Percentiles rank a stretch among this genome's conserved stretches.
These are phyloP conservation scores for Ganaspis brasiliensis DNA, from an alignment of 2,888 invertebrate genomes.

Conservation along the genomic window DNA sequence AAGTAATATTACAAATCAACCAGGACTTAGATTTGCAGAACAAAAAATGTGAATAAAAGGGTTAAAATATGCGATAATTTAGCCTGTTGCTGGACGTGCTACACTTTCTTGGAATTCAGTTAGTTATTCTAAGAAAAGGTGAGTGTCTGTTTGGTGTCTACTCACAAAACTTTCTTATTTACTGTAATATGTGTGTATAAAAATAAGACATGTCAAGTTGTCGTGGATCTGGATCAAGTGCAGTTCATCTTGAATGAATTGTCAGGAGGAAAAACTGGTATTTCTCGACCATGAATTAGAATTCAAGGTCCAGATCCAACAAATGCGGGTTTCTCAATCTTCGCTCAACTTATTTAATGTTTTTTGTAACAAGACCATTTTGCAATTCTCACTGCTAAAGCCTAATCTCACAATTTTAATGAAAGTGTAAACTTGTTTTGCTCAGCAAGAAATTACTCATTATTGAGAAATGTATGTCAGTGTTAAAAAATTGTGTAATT, in stretches of 20 bases:
- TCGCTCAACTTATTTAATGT: neutral
- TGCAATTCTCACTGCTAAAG: no score
- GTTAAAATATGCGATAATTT: neutral
- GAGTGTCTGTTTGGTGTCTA: neutral
- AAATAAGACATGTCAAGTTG: slow-evolving; percentile 18
- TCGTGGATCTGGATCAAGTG: slow-evolving; percentile 33
- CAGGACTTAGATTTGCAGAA: no score
- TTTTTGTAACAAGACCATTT: neutral
- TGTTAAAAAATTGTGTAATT: no score
- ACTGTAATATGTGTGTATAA: slow-evolving; percentile 7
- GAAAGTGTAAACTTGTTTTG: neutral
- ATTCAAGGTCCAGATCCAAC: slow-evolving; percentile 22
- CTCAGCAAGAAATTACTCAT: no score
- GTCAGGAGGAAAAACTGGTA: slow-evolving; percentile 30
- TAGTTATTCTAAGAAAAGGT: slow-evolving; percentile 6
- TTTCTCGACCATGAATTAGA: slow-evolving; percentile 26
- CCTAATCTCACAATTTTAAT: no score
- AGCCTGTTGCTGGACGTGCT: neutral
- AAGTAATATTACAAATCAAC: no score
- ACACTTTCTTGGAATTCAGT: slow-evolving; percentile 13
- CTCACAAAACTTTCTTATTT: slow-evolving; percentile 14
- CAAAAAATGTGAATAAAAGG: neutral
- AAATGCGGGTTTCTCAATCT: slow-evolving; percentile 17
- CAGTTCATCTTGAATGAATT: slow-evolving; percentile 34
- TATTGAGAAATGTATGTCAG: no score